A percentile compares a stretch with the other conserved stretches of the same genome.
These are phyloP conservation scores for Amphilophus citrinellus DNA, from an alignment of 2,113 vertebrate genomes.

Conservation along the genomic window DNA sequence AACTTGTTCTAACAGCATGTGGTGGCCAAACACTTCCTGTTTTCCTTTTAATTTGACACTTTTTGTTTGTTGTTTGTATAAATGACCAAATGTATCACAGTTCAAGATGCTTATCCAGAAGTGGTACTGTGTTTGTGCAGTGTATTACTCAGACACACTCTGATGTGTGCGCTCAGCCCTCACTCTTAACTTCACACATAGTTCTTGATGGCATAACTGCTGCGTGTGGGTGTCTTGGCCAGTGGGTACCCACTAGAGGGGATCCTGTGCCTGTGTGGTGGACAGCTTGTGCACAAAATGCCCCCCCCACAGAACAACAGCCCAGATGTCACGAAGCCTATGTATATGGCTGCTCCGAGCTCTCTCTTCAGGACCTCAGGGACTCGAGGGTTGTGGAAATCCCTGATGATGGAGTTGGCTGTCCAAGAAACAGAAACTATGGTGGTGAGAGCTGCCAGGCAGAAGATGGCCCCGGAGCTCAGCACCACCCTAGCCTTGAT, in stretches of 20 bases:
- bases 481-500: constrained; percentile 80
- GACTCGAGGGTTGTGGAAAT: constrained; percentile 91
- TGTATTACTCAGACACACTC: neutral
- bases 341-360: constrained; percentile 90
- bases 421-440: constrained; percentile 90
- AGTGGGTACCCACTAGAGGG: constrained; percentile 71
- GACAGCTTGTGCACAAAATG: constrained; percentile 85
- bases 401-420: constrained; percentile 88
- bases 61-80: too few relatives aligned
- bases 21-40: too few relatives aligned
- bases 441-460: constrained; percentile 79
- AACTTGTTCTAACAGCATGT: too few relatives aligned
- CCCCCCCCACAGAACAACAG: constrained; percentile 87
- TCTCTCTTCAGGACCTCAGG: constrained; percentile 90
- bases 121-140: too few relatives aligned
- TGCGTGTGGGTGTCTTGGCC: constrained; percentile 59
- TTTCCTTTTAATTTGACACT: too few relatives aligned
- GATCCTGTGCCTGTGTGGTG: constrained; percentile 59
- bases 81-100: neutral
- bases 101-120: neutral
- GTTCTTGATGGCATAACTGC: constrained; percentile 85
- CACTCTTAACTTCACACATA: constrained; percentile 80
- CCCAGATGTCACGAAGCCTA: constrained; percentile 87
- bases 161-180: neutral
- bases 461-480: constrained; percentile 78